These are phyloP conservation scores for Bujurquina vittata DNA, from an alignment of 2,113 vertebrate species.

Conservation along the genomic window DNA sequence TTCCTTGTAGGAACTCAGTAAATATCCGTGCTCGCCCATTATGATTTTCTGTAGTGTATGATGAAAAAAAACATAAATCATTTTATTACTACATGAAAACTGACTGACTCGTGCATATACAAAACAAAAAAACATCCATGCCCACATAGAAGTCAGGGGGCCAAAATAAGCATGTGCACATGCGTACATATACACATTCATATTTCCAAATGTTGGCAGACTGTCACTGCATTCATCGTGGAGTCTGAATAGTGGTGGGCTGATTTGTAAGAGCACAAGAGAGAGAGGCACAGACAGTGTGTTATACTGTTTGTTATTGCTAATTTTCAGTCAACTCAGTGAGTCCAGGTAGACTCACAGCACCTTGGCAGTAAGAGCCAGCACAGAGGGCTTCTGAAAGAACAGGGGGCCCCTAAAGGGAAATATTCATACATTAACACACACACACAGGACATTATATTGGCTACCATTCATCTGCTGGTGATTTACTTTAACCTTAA, in stretches of 20 bases:
- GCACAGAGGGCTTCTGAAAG: slow-evolving; percentile 19
- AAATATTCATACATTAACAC: slow-evolving; percentile 35
- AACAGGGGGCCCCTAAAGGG: slow-evolving; percentile 31
- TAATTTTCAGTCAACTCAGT: slow-evolving; percentile 53
- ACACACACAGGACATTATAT: slow-evolving; percentile 19
- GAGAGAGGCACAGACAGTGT: slow-evolving; percentile 24
- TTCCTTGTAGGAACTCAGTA: slow-evolving; percentile 37
- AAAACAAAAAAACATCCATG: slow-evolving; percentile 38
- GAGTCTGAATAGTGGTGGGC: slow-evolving; percentile 46
- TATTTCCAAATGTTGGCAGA: slow-evolving; percentile 48
- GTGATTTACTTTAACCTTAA: not conserved
- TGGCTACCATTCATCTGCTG: not conserved
- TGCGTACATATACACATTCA: slow-evolving; percentile 32
- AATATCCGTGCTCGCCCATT: slow-evolving; percentile 34
- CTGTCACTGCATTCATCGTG: slow-evolving; percentile 45
- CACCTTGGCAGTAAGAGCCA: slow-evolving; percentile 47
- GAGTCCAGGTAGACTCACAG: slow-evolving; percentile 33
- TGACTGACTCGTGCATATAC: slow-evolving; percentile 25
- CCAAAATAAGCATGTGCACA: slow-evolving; percentile 48
- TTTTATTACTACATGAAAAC: slow-evolving; percentile 31
- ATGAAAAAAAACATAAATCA: slow-evolving; percentile 19
- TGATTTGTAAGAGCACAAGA: slow-evolving; percentile 44
- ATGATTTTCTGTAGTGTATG: slow-evolving; percentile 28
- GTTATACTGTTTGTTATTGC: slow-evolving; percentile 48
- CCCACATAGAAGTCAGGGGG: slow-evolving; percentile 43